Base-by-base conservation (phyloP, 2,113 vertebrate genomes). In the Tamias sibiricus region DNA sequence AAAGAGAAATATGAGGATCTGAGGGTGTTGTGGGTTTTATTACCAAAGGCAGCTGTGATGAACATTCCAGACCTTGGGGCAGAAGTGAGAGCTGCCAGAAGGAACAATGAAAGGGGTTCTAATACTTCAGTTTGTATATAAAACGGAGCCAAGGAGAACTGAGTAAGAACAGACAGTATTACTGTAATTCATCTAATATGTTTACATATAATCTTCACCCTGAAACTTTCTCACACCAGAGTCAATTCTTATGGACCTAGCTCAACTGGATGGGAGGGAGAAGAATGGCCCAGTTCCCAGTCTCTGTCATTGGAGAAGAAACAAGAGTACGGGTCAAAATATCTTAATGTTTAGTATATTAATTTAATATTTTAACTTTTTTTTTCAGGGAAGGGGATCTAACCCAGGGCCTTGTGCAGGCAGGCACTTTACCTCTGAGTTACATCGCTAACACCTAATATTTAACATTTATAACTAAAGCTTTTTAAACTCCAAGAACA, bases 11-110 rank as follows among this genome's bases (percentile, higher is more conserved):
- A 75, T 69, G 94, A 95, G 84, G 87, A 95, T 90, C 87, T 90
- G 88, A 97, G 84, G 87, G 86, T 83, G 77, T 94, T 86, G 49
- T 54, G 76, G 91, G 68, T 97, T 97, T 98, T 93, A 94, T 19
- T 97, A 94, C 92, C 97, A 95, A 94, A 96, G 94, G 92, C 92
- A 94, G 94, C 94, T 96, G 90, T 94, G 90, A 96, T 82, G 97
- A 97, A 95, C 95, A 97, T 97, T 96, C 90, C 96, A 97, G 96
- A 96, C 37, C 87, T 94, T 62, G 75, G 84, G 92, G 96, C 94
- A 97, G 80, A 92, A 97, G 94, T 80, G 37, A 95, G 96, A 95
- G 90, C 84, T 90, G 94, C 97, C 97, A 97, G 95, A 96, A 97
- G 87, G 96, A 97, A 97, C 96, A 97, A 96, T 92, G 95, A 85